Percentiles rank a stretch among this genome's conserved stretches.
These are phyloP conservation scores for Parazoanthus darwini DNA, from an alignment of 92 coral and sea anemone genomes.

Conservation along the genomic window DNA sequence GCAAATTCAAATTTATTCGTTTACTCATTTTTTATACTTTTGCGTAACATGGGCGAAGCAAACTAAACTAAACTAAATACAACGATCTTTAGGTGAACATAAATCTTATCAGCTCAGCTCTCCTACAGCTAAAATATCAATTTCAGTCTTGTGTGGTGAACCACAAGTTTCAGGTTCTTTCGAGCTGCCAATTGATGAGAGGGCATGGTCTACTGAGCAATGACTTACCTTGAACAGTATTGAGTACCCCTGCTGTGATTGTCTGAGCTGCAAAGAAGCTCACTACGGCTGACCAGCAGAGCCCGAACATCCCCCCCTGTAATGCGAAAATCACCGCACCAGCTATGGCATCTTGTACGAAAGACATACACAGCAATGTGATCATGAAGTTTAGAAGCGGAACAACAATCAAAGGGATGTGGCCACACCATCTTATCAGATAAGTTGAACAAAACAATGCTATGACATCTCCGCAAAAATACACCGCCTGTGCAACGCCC, in stretches of 20 bases:
- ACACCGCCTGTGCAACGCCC: constrained; percentile 43
- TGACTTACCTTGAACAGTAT: constrained; percentile 52
- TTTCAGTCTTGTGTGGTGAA: too few relatives aligned
- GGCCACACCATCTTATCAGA: constrained; percentile 45
- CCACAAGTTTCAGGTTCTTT: too few relatives aligned
- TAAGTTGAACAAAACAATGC: constrained; percentile 33
- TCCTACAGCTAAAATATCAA: too few relatives aligned
- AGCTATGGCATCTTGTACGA: constrained; percentile 34
- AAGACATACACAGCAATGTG: constrained; percentile 47
- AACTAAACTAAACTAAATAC: too few relatives aligned
- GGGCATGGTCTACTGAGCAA: not conserved
- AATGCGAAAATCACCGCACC: constrained; percentile 37
- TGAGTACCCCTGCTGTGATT: constrained; percentile 33
- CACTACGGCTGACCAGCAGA: constrained; percentile 53
- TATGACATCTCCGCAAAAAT: constrained; percentile 37
- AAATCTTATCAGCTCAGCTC: too few relatives aligned
- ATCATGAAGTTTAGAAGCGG: constrained; percentile 41
- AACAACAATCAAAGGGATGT: constrained; percentile 23
- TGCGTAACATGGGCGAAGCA: too few relatives aligned
- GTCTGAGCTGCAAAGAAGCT: constrained; percentile 47
- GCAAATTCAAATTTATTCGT: too few relatives aligned
- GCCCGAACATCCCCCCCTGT: constrained; percentile 51
- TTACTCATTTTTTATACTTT: too few relatives aligned
- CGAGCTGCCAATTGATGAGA: too few relatives aligned
- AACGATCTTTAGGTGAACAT: too few relatives aligned